phyloP scores from a whole-genome alignment of 2,797 vertebrate species.

The Danio choprae region DNA sequence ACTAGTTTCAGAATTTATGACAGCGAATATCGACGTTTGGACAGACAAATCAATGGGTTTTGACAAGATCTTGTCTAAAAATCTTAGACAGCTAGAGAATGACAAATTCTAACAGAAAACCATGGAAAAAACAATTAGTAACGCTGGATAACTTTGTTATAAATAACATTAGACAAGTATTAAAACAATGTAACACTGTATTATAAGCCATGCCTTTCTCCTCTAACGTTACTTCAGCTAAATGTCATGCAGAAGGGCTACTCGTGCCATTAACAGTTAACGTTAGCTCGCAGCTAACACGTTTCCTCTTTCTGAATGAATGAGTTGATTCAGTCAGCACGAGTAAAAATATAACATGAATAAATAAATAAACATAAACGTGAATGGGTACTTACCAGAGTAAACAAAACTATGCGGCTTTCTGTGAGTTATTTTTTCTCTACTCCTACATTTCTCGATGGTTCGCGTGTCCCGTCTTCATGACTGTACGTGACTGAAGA shows the following conservation, averaged over 20 bases:
- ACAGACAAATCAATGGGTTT: background rate
- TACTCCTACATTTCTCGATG: slow-evolving; percentile 2
- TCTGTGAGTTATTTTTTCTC: background rate
- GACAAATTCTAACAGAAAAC: background rate
- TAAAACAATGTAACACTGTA: background rate
- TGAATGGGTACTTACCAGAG: slow-evolving; percentile 21
- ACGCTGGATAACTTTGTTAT: background rate
- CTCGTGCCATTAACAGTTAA: background rate
- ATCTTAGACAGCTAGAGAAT: background rate
- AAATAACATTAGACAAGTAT: background rate
- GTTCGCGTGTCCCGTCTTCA: slow-evolving; percentile 30
- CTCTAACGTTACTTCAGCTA: background rate
- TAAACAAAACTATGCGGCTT: slow-evolving; percentile 3
- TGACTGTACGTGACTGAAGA: slow-evolving; percentile 55
- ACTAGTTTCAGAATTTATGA: background rate
- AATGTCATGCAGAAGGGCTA: background rate
- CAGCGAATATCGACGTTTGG: background rate
- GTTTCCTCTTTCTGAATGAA: background rate
- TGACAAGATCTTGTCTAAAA: background rate
- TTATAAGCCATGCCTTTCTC: background rate
- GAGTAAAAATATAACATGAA: background rate
- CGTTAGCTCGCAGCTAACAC: slow-evolving; percentile 13
- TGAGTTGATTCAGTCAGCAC: background rate
- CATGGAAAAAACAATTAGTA: background rate
- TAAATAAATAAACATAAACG: background rate